Percentiles rank a stretch among this genome's conserved stretches.
Conservation (phyloP, 2,888 invertebrate genomes). For the Protophormia terraenovae region DNA sequence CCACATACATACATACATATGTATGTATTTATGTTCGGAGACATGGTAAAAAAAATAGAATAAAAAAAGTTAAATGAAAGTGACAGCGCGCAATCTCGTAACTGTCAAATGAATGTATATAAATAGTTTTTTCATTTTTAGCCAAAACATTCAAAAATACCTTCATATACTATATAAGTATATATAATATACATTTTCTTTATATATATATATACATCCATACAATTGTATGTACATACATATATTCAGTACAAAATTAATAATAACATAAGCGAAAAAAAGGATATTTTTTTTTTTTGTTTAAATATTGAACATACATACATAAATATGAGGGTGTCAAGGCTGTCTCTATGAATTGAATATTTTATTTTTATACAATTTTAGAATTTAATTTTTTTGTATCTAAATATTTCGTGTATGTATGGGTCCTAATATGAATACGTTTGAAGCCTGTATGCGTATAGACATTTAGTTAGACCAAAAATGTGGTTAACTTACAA, state of each 20-base stretch:
- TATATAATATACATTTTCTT: not conserved
- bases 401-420: not conserved
- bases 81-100: constrained; percentile 72
- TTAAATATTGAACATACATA: not conserved
- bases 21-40: constrained; percentile 6
- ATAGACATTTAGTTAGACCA: constrained; percentile 14
- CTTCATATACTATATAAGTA: not conserved
- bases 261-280: not conserved
- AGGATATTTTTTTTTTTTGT: too few species aligned
- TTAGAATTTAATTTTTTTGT: not conserved
- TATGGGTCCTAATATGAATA: not conserved
- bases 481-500: constrained; percentile 42
- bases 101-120: constrained; percentile 12
- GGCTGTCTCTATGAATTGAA: constrained; percentile 8
- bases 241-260: not conserved
- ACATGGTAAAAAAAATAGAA: constrained; percentile 46
- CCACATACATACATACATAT: not conserved
- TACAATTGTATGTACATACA: not conserved
- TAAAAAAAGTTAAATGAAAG: constrained; percentile 75
- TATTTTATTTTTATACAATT: not conserved
- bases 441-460: not conserved
- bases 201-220: not conserved
- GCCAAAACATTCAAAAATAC: not conserved
- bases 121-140: not conserved
- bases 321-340: constrained; percentile 31